phyloP scores from a whole-genome alignment of 2,797 vertebrate species.

The Microctenopoma lineatum region DNA sequence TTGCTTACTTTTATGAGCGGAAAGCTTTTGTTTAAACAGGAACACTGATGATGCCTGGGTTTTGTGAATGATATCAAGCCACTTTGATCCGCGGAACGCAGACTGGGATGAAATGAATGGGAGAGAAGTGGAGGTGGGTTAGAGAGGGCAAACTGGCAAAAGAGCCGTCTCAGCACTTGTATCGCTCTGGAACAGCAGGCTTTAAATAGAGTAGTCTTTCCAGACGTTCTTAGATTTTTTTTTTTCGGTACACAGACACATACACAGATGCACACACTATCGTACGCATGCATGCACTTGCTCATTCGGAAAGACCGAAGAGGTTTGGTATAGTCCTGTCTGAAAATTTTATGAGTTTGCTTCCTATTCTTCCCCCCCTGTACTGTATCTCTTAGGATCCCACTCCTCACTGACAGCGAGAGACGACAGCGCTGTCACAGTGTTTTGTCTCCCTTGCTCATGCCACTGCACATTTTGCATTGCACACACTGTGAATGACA shows the following conservation, averaged over 20 bases:
- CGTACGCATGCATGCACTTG: slow-evolving; percentile 33
- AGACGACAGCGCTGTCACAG: slow-evolving; percentile 39
- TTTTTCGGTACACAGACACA: slow-evolving; percentile 22
- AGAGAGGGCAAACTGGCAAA: slow-evolving; percentile 51
- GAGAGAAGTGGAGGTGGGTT: slow-evolving; percentile 37
- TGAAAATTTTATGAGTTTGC: slow-evolving; percentile 78
- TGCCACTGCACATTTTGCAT: slow-evolving; percentile 36
- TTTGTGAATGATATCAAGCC: slow-evolving; percentile 71
- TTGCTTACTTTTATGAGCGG: slow-evolving; percentile 15
- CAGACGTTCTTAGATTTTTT: slow-evolving; percentile 58
- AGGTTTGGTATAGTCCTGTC: slow-evolving; percentile 64
- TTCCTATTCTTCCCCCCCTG: not conserved
- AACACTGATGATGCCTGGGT: slow-evolving; percentile 32
- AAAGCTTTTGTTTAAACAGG: slow-evolving; percentile 65
- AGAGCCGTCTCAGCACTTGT: slow-evolving; percentile 76
- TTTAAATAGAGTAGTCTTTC: slow-evolving; percentile 75
- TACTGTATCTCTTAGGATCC: slow-evolving; percentile 37
- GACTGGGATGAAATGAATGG: slow-evolving; percentile 58
- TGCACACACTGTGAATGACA: slow-evolving; percentile 54
- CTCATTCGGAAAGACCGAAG: slow-evolving; percentile 43
- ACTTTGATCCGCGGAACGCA: slow-evolving; percentile 53
- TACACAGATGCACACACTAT: slow-evolving; percentile 16
- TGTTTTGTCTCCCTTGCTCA: slow-evolving; percentile 58
- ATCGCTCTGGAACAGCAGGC: slow-evolving; percentile 53
- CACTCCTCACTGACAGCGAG: slow-evolving; percentile 45